A percentile compares a stretch with the other conserved stretches of the same genome.
These are phyloP conservation scores for Pachliopta kotzebuea DNA, from an alignment of 2,888 invertebrate genomes.

Conservation along the genomic window DNA sequence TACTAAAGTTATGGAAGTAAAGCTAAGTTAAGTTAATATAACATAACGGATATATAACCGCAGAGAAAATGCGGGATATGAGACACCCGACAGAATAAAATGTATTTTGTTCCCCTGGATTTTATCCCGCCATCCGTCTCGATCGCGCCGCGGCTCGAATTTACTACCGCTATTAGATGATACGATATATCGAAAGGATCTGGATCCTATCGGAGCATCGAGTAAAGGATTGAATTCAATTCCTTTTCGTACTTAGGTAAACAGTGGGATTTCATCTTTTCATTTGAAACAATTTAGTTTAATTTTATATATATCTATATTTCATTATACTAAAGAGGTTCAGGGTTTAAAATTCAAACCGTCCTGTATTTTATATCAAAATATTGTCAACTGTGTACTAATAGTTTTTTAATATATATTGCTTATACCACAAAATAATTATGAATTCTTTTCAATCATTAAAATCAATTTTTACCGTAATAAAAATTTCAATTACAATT, in stretches of 20 bases:
- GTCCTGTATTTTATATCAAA: too few species aligned
- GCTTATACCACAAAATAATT: too few species aligned
- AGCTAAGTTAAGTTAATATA: background rate
- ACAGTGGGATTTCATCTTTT: background rate
- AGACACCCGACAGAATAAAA: constrained; percentile 4
- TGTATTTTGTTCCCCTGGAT: constrained; percentile 16
- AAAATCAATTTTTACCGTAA: too few species aligned
- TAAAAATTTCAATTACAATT: too few species aligned
- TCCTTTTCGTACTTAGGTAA: constrained; percentile 8
- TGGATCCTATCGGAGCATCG: constrained; percentile 8
- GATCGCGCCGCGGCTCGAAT: constrained; percentile 13
- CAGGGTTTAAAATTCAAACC: too few species aligned
- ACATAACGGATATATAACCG: background rate
- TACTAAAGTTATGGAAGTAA: background rate
- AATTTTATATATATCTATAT: background rate
- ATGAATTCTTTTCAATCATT: too few species aligned
- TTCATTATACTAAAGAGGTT: too few species aligned
- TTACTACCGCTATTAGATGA: constrained; percentile 24
- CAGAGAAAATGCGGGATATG: constrained; percentile 1
- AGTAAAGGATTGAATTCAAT: constrained; percentile 23
- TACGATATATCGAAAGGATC: constrained; percentile 24
- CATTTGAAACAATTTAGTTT: background rate
- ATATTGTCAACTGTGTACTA: too few species aligned
- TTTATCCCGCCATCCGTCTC: constrained; percentile 19
- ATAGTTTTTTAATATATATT: too few species aligned